A percentile compares a stretch with the other conserved stretches of the same genome.
These are phyloP conservation scores for Seriola dumerili DNA, from an alignment of 2,113 vertebrate species.

Conservation along the genomic window DNA sequence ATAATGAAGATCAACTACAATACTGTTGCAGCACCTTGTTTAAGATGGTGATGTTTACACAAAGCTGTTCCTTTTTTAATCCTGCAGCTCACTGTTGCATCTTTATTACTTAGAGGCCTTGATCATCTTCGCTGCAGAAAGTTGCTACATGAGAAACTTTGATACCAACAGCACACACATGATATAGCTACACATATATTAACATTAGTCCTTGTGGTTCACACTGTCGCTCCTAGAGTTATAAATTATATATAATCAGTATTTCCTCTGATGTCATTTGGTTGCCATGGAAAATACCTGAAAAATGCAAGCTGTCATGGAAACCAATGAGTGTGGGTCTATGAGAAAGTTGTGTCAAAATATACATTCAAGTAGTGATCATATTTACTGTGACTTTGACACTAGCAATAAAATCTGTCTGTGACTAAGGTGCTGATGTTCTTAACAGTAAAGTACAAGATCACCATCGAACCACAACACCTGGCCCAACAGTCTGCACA, in stretches of 20 bases:
- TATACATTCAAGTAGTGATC: conserved; percentile 8
- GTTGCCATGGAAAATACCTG: conserved; percentile 58
- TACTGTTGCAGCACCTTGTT: not conserved
- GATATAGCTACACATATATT: not conserved
- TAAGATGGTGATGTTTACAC: no score
- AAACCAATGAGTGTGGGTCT: conserved; percentile 39
- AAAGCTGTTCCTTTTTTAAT: not conserved
- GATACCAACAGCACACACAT: not conserved
- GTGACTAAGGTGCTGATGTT: no score
- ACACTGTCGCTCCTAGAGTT: not conserved
- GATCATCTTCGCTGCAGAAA: not conserved
- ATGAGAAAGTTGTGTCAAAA: conserved; percentile 12
- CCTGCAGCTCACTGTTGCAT: not conserved
- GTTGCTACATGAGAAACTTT: not conserved
- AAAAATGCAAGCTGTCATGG: conserved; percentile 44
- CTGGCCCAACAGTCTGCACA: not conserved
- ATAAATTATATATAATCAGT: conserved; percentile 25
- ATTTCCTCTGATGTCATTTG: conserved; percentile 21
- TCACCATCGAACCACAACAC: not conserved
- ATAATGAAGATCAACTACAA: no score
- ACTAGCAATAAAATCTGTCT: not conserved
- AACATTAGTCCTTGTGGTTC: not conserved
- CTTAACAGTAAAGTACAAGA: no score
- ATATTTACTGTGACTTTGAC: not conserved
- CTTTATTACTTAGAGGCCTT: not conserved